Base-by-base conservation (phyloP, 2,888 invertebrate genomes). In the Caenorhabditis uteleia region DNA sequence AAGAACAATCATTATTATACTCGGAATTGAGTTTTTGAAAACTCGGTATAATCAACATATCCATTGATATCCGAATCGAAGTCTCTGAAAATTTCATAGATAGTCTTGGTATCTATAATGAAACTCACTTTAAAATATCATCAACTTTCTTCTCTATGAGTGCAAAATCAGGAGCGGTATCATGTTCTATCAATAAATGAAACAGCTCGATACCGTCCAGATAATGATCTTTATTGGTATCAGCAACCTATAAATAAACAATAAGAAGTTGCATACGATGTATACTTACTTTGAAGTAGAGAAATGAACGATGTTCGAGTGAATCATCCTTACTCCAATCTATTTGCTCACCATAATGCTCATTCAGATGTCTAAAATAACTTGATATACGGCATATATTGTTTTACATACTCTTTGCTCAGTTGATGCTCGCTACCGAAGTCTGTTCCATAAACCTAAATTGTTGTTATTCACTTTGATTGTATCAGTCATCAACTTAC, bases 161-260 rank as follows among this genome's bases (percentile, higher is more conserved):
- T 59, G 50, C 23, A 29, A 8, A 29, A 29, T 8, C 6, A 29
- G 12, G 6, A 8, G 12, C 29, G 7, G 12, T 29, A 12, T 8
- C 12, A 29, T 8, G 6, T 29, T 29, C 12, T 29, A 29, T 59
- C 58, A 0, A 29, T 38, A 16, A 60, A 33, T 61, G 54, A 33
- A 50, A 45, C 18, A 62, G 33, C 23, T 62, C 62, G 3, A 56
- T 8, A 0, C 62, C 62, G 31, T 62, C 62, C 27, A 62, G 39
- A 42, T 29, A 18, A 25, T 46, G 26, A 40, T 62, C 56, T 21
- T 40, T 39, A 38, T 62, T 56, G n/a, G 49, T 38, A 43, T 62
- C 62, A 14, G 46, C 51, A 7, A 62, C 18, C 26, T 62, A 18
- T 25, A 61, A 54, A 34, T 54, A 61, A 33, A 27, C 49, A 43